A percentile compares a stretch with the other conserved stretches of the same genome.
These are phyloP conservation scores for Limanda limanda DNA, from an alignment of 2,113 vertebrate genomes.

Conservation along the genomic window DNA sequence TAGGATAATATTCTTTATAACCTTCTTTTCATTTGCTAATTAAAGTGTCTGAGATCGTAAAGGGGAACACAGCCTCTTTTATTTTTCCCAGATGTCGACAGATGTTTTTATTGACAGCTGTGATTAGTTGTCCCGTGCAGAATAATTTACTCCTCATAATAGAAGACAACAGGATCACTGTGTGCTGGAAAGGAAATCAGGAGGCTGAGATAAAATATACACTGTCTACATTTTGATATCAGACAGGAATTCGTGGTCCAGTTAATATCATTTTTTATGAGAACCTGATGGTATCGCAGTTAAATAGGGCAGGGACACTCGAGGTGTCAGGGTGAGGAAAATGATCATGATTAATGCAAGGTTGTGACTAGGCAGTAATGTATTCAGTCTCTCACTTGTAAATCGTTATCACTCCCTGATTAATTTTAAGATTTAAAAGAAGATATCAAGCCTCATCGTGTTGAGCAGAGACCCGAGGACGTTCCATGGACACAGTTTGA, in stretches of 20 bases:
- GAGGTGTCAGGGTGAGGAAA: slow-evolving; percentile 66
- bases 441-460: slow-evolving; percentile 64
- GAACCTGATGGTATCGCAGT: slow-evolving; percentile 61
- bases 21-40: neutral
- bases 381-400: slow-evolving; percentile 72
- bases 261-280: slow-evolving; percentile 60
- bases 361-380: slow-evolving; percentile 59
- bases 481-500: slow-evolving; percentile 29
- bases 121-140: slow-evolving; percentile 13
- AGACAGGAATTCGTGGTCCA: slow-evolving; percentile 48
- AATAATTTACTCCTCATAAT: slow-evolving; percentile 19
- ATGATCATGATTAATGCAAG: slow-evolving; percentile 75
- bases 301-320: slow-evolving; percentile 58
- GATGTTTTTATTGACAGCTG: slow-evolving; percentile 20
- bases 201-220: slow-evolving; percentile 20
- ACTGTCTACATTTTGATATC: slow-evolving; percentile 20
- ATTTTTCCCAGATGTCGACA: slow-evolving; percentile 16
- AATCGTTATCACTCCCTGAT: slow-evolving; percentile 71
- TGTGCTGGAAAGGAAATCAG: slow-evolving; percentile 18
- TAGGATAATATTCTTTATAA: neutral
- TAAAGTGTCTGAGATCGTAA: slow-evolving; percentile 10
- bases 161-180: slow-evolving; percentile 1
- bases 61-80: neutral
- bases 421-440: slow-evolving; percentile 72
- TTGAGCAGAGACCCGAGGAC: slow-evolving; percentile 39